Conservation (phyloP, 2,113 vertebrate genomes). For the Microcebus lehilahytsara region DNA sequence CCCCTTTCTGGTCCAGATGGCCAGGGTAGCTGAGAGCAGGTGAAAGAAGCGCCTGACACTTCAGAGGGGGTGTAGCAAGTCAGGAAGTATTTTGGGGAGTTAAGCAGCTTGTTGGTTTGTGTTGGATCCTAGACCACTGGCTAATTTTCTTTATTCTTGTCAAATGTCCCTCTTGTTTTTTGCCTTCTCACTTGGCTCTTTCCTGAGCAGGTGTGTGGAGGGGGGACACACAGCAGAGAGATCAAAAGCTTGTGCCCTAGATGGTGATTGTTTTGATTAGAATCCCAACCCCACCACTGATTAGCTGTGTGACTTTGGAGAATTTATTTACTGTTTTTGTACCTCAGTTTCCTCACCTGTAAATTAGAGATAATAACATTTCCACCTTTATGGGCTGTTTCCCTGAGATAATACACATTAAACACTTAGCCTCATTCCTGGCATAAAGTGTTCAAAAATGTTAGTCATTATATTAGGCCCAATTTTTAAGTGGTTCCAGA, state of each 20-base stretch:
- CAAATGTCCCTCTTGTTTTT: not conserved
- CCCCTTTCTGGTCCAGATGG: not conserved
- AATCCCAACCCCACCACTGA: not conserved
- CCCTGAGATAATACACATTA: not conserved
- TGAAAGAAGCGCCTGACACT: not conserved
- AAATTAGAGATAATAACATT: not conserved
- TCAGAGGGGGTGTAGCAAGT: accelerated
- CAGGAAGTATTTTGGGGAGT: not conserved
- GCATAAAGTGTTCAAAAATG: not conserved
- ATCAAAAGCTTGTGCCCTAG: not conserved
- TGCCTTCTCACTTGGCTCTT: not conserved
- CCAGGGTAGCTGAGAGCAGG: not conserved
- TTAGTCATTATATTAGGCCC: not conserved
- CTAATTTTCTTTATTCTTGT: not conserved
- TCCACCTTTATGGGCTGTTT: not conserved
- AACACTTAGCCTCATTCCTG: not conserved
- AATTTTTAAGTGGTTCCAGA: not conserved
- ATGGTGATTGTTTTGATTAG: too few species aligned
- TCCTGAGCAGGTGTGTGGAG: not conserved
- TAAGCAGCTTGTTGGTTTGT: not conserved
- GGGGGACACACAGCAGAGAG: accelerated
- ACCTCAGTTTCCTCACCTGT: not conserved
- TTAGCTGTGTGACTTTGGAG: not conserved
- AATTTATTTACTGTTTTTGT: not conserved
- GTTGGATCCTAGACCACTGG: not conserved